Evolutionary conservation across 2,113 vertebrate species (phyloP), one percentile per base, ranked within the genome.

Genomic region (Crotalus viridis): DNA sequence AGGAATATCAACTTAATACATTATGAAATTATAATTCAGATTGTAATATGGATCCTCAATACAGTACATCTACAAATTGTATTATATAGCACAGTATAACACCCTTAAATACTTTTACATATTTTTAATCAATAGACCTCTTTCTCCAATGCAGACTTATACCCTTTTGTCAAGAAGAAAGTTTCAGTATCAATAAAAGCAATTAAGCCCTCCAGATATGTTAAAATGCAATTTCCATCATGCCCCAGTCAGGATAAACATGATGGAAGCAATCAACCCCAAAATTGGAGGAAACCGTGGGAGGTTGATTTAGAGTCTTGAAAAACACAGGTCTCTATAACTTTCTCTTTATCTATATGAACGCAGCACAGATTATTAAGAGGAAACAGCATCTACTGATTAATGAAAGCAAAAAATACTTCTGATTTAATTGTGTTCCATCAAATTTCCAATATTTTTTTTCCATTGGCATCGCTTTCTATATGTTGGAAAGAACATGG

Each of bases 401-500:
- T 93, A 91, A 10, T 0, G 52, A 94, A 39, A 94, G 59, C 94
- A 94, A 93, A 93, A 2, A 93, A n/a, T 46, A 0, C 1, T n/a
- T 90, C 86, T 90, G 86, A 90, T 93, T 93, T 56, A 1, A 88
- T 95, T 94, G 0, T 95, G 95, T 94, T 90, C 95, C 95, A 93
- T 43, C 74, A 81, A 81, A 81, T 81, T 33, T 43, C 74, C 74
- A 33, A 81, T 33, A 1, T 85, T 95, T 94, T 0, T 94, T 95
- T 94, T 86, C 95, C 95, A 94, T 96, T 96, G 96, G 96, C 96
- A 96, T 87, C 95, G 94, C 94, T 95, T 96, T 95, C 95, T 96
- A 85, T 2, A 0, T 6, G 61, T 94, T 54, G 94, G 95, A 94
- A 94, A 96, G 94, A 94, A 95, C 74, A 94, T 91, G 81, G 56